A percentile compares a stretch with the other conserved stretches of the same genome.
Conservation (phyloP, 2,888 invertebrate species). For the Agelastica alni region DNA sequence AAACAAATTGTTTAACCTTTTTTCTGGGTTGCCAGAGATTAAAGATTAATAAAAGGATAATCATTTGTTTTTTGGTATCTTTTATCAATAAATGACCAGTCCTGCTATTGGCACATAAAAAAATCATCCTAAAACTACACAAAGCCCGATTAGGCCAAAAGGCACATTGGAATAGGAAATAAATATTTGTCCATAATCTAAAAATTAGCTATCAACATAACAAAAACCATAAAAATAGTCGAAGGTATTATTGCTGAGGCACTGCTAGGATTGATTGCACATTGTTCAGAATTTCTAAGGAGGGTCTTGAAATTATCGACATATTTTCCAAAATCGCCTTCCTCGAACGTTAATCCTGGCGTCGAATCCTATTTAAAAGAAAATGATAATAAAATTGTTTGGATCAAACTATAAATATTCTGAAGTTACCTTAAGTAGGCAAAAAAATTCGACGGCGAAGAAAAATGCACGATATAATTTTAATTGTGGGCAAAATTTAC, state of each 20-base stretch:
- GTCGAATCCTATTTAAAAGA: constrained; percentile 58
- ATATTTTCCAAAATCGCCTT: constrained; percentile 51
- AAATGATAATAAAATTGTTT: not conserved
- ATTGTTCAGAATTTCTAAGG: constrained; percentile 57
- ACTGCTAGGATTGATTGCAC: constrained; percentile 34
- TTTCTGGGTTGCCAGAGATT: too few relatives aligned
- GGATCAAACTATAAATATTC: not conserved
- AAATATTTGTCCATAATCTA: constrained; percentile 10
- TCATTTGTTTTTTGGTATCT: too few relatives aligned
- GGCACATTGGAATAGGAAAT: not conserved
- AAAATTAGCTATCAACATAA: constrained; percentile 18
- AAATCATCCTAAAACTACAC: too few relatives aligned
- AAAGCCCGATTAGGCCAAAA: too few relatives aligned
- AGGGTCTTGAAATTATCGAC: constrained; percentile 64
- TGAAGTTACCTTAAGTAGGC: not conserved
- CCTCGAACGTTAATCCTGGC: constrained; percentile 59
- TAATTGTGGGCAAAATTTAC: constrained; percentile 24
- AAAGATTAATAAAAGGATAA: too few relatives aligned
- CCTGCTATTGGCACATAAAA: constrained; percentile 6
- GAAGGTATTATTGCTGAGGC: constrained; percentile 7
- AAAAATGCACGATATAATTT: not conserved
- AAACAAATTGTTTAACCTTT: too few relatives aligned
- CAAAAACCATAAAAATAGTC: constrained; percentile 17
- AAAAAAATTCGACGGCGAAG: not conserved
- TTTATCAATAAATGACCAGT: not conserved